Evolutionary conservation across 2,797 vertebrate species (phyloP), one percentile per base, ranked within the genome.

Genomic region (Erpetoichthys calabaricus): DNA sequence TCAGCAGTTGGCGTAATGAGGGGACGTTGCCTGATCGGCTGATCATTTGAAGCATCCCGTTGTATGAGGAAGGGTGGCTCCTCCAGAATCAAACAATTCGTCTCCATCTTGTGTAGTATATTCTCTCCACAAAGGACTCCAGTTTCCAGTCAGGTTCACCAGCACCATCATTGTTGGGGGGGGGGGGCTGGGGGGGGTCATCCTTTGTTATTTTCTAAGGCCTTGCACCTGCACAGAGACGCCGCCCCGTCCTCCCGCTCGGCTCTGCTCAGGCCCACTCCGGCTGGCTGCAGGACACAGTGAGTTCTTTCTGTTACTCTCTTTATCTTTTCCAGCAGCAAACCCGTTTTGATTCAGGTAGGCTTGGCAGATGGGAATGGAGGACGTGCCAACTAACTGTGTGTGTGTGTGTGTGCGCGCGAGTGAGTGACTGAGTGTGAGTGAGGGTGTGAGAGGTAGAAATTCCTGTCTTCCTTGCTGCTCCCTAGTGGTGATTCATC

Each of bases 271-370:
- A 65, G 68, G 64, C 64, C 66, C 67, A 68, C 67, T 66, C 66
- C 67, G 72, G 46, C 55, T 45, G 7, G 5, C 44, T 45, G 41
- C 60, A 59, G 50, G 41, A 41, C 51, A 9, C 66, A 68, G 72
- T 72, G 74, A 75, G 73, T 75, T 73, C 75, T 78, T 70, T 75
- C 73, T 73, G 75, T 59, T 68, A 55, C 64, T 62, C 65, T 43
- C 3, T 10, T 5, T 9, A 8, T 55, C 54, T 62, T 61, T 66
- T 64, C 65, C 66, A 59, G 65, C 68, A 75, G 65, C 68, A 45
- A n/a, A 43, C 10, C 5, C 44, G 74, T 70, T 74, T 78, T 75
- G 71, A 70, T 73, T 57, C 59, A 63, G 66, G 44, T 7, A 6
- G 44, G 41, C 6, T 45, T 41, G 7, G 58, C 45, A 42, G 9